Evolutionary conservation across 64 coral and sea anemone genomes (phyloP).

Genomic region (Porites australiensis): DNA sequence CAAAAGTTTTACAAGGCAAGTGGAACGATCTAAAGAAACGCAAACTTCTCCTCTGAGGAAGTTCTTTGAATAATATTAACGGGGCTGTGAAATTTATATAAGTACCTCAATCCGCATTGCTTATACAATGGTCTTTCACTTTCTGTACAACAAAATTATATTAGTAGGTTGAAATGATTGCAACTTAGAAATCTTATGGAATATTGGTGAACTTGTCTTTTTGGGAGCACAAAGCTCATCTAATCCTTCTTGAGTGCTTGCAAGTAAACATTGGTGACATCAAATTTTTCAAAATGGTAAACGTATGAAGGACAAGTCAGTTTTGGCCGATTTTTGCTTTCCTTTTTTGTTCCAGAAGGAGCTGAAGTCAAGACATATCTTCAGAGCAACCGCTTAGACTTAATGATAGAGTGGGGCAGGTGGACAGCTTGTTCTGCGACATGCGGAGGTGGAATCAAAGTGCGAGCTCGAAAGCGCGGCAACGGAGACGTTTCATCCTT

Average conservation of each 20-base stretch:
- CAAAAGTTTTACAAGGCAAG: not conserved
- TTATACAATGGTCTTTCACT: no score
- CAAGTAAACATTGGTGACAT: not conserved
- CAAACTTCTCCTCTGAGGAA: no score
- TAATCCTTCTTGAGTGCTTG: no score
- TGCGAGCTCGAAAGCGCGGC: constrained; percentile 66
- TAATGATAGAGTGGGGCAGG: constrained; percentile 48
- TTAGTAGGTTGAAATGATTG: no score
- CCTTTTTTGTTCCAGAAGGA: not conserved
- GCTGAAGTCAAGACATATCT: not conserved
- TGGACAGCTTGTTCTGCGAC: constrained; percentile 77
- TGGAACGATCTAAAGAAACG: not conserved
- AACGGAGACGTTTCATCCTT: not conserved
- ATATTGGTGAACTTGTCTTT: no score
- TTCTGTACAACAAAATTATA: no score
- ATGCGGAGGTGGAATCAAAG: constrained; percentile 71
- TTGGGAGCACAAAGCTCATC: no score
- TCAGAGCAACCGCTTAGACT: not conserved
- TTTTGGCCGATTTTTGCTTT: not conserved
- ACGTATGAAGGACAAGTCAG: not conserved
- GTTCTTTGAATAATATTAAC: no score
- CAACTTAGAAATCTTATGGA: no score
- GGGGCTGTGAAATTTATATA: no score
- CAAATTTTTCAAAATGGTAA: not conserved
- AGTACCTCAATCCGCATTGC: no score